phyloP scores from a whole-genome alignment of 37 sponge, comb jelly and placozoan species.

The Trichoplax adhaerens region DNA sequence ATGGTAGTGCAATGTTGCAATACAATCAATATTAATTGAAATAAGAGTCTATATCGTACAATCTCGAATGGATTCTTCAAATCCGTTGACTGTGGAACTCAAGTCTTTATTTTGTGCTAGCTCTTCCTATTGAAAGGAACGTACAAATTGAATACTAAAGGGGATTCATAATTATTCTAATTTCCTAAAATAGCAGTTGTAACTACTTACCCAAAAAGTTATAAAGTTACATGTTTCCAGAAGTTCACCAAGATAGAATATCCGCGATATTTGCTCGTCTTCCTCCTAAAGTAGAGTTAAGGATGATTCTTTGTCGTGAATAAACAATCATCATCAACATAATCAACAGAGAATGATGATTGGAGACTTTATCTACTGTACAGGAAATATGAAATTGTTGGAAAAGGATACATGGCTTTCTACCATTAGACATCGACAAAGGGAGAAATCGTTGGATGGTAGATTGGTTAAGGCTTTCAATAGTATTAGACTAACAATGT shows the following conservation, averaged over 20 bases:
- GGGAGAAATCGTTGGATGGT: conserved; percentile 32
- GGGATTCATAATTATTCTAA: background rate
- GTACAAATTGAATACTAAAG: too few relatives aligned
- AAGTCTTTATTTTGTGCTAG: background rate
- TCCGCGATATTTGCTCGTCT: background rate
- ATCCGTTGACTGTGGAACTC: background rate
- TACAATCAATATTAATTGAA: too few relatives aligned
- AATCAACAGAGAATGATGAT: too few relatives aligned
- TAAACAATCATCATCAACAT: too few relatives aligned
- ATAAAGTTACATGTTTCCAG: conserved; percentile 9
- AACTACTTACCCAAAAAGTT: conserved; percentile 8
- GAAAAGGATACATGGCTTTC: background rate
- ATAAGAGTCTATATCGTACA: conserved; percentile 9
- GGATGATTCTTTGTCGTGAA: too few relatives aligned
- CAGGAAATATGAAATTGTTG: too few relatives aligned
- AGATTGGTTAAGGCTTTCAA: conserved; percentile 47
- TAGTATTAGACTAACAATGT: conserved; percentile 20
- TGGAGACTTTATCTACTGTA: too few relatives aligned
- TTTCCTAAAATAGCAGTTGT: background rate
- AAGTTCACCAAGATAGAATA: background rate
- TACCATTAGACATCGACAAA: conserved; percentile 9
- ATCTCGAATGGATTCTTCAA: conserved; percentile 16
- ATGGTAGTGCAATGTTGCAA: too few relatives aligned
- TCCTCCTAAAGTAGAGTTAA: too few relatives aligned
- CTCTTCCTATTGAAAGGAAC: too few relatives aligned